phyloP scores from a whole-genome alignment of 2,797 vertebrate genomes.

The Limnodromus scolopaceus region DNA sequence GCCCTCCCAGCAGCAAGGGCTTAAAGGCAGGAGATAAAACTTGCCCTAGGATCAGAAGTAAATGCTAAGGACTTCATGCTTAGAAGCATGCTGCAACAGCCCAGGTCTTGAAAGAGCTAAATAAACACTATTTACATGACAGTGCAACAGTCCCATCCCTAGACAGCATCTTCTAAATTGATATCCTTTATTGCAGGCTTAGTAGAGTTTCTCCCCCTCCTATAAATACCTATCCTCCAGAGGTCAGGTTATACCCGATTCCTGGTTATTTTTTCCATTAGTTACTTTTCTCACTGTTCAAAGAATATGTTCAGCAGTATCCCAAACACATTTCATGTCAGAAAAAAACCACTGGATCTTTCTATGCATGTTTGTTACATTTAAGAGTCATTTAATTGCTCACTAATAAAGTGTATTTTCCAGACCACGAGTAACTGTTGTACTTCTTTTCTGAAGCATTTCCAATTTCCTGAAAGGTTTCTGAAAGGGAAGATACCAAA shows the following conservation, averaged over 20 bases:
- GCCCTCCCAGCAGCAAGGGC: neutral
- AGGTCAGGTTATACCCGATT: neutral
- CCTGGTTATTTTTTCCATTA: neutral
- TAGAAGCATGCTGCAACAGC: neutral
- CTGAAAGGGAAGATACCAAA: neutral
- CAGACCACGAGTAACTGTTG: neutral
- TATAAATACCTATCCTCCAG: neutral
- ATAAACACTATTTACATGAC: neutral
- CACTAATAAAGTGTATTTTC: neutral
- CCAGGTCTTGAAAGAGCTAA: neutral
- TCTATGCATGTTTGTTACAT: neutral
- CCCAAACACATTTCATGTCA: neutral
- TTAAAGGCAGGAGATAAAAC: neutral
- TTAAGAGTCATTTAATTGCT: neutral
- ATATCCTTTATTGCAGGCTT: neutral
- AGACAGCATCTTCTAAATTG: neutral
- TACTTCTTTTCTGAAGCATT: conserved; percentile 11
- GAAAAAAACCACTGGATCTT: neutral
- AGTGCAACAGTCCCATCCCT: neutral
- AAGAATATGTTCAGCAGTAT: neutral
- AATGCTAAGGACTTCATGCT: neutral
- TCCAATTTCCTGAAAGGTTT: conserved; percentile 22
- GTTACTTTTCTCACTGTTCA: neutral
- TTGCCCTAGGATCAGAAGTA: neutral
- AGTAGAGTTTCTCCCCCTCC: neutral